A percentile compares a stretch with the other conserved stretches of the same genome.
phyloP scores from a whole-genome alignment of 2,113 vertebrate species.

The Empidonax traillii region DNA sequence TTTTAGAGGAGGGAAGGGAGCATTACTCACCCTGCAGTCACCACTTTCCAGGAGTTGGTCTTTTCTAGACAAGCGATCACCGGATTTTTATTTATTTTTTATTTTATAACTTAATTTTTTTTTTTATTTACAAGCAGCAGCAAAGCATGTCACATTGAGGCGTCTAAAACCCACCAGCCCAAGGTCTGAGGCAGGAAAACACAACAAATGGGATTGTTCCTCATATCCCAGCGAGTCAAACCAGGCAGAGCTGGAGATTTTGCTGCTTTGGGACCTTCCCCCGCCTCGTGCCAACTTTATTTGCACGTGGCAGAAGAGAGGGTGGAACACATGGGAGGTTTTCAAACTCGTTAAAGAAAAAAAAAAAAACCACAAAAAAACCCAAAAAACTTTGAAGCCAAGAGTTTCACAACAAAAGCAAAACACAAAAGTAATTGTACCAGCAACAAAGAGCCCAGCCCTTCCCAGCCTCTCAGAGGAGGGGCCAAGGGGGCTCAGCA shows the following conservation, averaged over 20 bases:
- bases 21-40: neutral
- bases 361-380: too few species aligned
- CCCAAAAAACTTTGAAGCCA: too few species aligned
- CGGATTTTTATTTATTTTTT: neutral
- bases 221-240: too few species aligned
- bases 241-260: too few species aligned
- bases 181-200: too few species aligned
- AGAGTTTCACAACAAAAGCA: neutral
- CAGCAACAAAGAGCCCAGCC: neutral
- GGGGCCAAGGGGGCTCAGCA: neutral
- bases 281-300: too few species aligned
- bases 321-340: too few species aligned
- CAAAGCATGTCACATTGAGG: neutral
- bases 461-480: neutral
- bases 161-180: neutral
- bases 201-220: too few species aligned
- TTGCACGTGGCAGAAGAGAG: too few species aligned
- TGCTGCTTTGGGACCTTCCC: too few species aligned
- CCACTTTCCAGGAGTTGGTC: neutral
- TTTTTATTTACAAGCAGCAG: neutral
- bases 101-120: too few species aligned
- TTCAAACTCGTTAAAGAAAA: too few species aligned
- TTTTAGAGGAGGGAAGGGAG: neutral
- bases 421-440: conserved; percentile 9
- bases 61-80: neutral